Conservation (phyloP, 1,140 invertebrate species). For the Heliconius congener region DNA sequence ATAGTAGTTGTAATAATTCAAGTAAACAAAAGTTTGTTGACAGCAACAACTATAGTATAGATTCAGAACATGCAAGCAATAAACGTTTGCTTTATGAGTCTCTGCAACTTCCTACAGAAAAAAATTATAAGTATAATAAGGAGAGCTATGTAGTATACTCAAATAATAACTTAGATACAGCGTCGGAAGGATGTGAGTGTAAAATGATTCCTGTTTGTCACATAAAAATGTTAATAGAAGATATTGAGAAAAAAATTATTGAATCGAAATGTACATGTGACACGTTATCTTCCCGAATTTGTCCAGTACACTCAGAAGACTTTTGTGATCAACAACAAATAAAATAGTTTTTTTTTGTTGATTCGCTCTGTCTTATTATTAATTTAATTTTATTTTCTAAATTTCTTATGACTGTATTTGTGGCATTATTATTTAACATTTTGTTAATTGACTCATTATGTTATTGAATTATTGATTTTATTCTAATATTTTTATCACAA, state of each 20-base stretch:
- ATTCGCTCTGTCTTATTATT: too few relatives aligned
- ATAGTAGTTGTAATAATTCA: slow-evolving; percentile 22
- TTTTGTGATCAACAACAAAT: background rate
- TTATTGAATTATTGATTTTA: too few relatives aligned
- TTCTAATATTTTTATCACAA: too few relatives aligned
- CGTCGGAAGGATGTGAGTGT: slow-evolving; percentile 55
- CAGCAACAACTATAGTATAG: slow-evolving; percentile 32
- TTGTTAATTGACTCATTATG: too few relatives aligned
- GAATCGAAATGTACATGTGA: slow-evolving; percentile 67
- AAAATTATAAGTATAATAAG: slow-evolving; percentile 23
- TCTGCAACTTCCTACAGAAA: slow-evolving; percentile 45
- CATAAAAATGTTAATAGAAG: slow-evolving; percentile 72
- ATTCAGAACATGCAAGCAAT: slow-evolving; percentile 25
- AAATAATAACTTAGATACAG: background rate
- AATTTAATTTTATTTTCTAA: too few relatives aligned
- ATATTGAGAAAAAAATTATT: slow-evolving; percentile 64
- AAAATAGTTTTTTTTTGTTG: background rate
- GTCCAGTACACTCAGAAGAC: slow-evolving; percentile 58
- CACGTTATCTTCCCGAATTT: slow-evolving; percentile 55
- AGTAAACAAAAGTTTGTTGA: slow-evolving; percentile 11
- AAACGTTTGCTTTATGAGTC: slow-evolving; percentile 46
- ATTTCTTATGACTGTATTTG: too few relatives aligned
- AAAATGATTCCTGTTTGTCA: slow-evolving; percentile 70
- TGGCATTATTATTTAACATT: too few relatives aligned
- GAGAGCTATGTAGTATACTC: slow-evolving; percentile 36